phyloP scores from a whole-genome alignment of 2,888 invertebrate species.

The Tiliacea aurago region DNA sequence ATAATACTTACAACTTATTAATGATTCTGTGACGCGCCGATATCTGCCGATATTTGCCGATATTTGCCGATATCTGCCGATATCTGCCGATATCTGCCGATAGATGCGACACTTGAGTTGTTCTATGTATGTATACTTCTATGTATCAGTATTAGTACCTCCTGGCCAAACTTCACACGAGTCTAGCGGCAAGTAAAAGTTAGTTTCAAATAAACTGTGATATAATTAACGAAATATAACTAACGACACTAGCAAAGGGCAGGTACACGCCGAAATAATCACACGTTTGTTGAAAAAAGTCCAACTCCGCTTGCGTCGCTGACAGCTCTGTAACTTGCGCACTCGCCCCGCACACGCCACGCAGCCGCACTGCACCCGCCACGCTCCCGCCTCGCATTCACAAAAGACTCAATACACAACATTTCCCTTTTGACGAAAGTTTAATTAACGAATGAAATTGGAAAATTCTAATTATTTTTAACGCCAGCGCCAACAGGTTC shows the following conservation, averaged over 20 bases:
- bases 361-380: neutral
- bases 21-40: neutral
- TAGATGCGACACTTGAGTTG: neutral
- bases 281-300: too few species aligned
- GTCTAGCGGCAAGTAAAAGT: constrained; percentile 29
- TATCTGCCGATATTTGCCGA: neutral
- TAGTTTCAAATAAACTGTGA: constrained; percentile 35
- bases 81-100: neutral
- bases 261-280: constrained; percentile 10
- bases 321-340: constrained; percentile 45
- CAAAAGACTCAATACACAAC: constrained; percentile 58
- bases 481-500: constrained; percentile 7
- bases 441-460: constrained; percentile 63
- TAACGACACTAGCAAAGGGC: neutral
- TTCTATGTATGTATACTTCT: too few species aligned
- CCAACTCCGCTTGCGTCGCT: constrained; percentile 32
- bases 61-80: neutral
- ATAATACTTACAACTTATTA: neutral
- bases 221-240: constrained; percentile 28
- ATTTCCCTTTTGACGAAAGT: constrained; percentile 60
- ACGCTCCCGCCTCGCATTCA: constrained; percentile 11
- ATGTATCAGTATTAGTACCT: neutral
- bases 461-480: constrained; percentile 57
- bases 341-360: constrained; percentile 12
- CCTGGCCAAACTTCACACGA: neutral